Conservation (phyloP, 2,113 vertebrate genomes). For the Tragelaphus scriptus region DNA sequence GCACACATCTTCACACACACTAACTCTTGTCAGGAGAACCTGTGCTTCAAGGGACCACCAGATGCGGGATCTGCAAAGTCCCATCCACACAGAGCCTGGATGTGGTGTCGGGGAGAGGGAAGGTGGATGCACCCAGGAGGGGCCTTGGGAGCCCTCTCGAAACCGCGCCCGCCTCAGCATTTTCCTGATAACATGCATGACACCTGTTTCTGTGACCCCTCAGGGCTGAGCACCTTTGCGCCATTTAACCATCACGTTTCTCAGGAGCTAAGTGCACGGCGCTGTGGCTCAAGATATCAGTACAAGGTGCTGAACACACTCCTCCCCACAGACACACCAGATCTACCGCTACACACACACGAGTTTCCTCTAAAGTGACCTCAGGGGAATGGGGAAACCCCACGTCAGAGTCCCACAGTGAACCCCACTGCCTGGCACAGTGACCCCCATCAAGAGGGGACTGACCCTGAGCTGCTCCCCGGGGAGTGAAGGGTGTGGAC, state of each 20-base stretch:
- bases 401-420: neutral
- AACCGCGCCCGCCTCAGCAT: neutral
- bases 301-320: neutral
- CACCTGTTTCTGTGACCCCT: neutral
- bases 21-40: neutral
- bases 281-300: neutral
- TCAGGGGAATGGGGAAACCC: neutral
- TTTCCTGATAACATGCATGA: neutral
- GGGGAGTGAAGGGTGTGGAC: neutral
- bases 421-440: neutral
- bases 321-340: neutral
- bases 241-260: neutral
- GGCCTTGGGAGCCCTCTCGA: neutral
- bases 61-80: neutral
- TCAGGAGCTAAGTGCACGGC: neutral
- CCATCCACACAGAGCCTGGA: neutral
- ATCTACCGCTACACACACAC: neutral
- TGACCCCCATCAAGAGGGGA: neutral
- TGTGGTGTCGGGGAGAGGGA: neutral
- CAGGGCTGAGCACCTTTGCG: neutral
- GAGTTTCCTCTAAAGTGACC: neutral
- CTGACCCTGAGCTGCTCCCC: neutral
- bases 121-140: neutral
- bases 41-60: neutral
- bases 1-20: fast-evolving